Conservation (phyloP, 1,140 invertebrate genomes). For the Zaprionus capensis region DNA sequence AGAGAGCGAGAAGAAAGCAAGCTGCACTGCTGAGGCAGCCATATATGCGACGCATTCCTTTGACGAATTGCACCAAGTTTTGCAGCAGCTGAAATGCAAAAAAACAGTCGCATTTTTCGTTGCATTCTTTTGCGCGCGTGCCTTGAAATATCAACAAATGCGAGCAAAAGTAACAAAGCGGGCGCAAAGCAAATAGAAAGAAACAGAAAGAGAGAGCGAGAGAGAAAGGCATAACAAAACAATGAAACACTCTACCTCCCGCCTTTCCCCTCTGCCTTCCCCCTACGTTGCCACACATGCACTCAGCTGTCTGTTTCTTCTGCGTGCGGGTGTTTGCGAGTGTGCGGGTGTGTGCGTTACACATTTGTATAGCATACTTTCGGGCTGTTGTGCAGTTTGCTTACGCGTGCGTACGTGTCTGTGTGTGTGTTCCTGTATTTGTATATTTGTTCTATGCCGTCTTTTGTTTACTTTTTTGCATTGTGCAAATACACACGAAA, state of each 20-base stretch:
- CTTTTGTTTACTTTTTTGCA: slow-evolving; percentile 74
- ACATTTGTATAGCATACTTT: slow-evolving; percentile 73
- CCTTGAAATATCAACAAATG: slow-evolving; percentile 50
- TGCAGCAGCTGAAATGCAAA: neutral
- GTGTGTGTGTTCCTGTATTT: slow-evolving; percentile 23
- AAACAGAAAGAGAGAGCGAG: slow-evolving; percentile 21
- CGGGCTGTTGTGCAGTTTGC: slow-evolving; percentile 46
- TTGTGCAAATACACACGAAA: slow-evolving; percentile 58
- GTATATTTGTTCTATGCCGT: slow-evolving; percentile 58
- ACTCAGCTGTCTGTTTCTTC: neutral
- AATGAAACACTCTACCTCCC: neutral
- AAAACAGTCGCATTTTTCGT: slow-evolving; percentile 13
- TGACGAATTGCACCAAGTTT: slow-evolving; percentile 7
- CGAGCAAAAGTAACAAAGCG: slow-evolving; percentile 40
- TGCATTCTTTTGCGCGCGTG: slow-evolving; percentile 42
- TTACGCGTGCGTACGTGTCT: slow-evolving; percentile 17
- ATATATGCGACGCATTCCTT: neutral
- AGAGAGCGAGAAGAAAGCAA: neutral
- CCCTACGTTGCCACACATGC: neutral
- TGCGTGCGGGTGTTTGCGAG: slow-evolving; percentile 6
- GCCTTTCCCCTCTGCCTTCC: neutral
- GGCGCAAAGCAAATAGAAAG: slow-evolving; percentile 41
- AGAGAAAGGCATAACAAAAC: slow-evolving; percentile 20
- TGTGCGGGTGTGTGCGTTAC: slow-evolving; percentile 37
- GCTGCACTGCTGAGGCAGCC: neutral